Evolutionary conservation across 1,140 invertebrate species (phyloP).

Genomic region (Drosophila asahinai): DNA sequence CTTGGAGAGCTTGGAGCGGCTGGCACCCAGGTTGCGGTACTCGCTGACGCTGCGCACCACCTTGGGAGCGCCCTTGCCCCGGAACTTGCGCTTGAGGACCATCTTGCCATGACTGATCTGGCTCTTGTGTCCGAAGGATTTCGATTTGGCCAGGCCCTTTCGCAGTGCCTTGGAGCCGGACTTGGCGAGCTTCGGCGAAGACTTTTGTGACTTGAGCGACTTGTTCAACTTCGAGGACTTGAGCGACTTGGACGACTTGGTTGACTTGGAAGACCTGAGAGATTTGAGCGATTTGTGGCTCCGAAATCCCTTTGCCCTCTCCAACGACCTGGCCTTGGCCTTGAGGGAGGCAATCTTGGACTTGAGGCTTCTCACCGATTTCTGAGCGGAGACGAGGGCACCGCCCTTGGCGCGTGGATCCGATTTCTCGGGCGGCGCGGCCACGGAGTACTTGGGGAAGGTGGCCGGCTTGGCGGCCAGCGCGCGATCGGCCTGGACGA

Average conservation of each 20-base stretch:
- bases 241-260: not conserved
- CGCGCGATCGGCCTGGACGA: constrained; percentile 66
- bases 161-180: not conserved
- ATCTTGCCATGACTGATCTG: constrained; percentile 52
- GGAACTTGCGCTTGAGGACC: constrained; percentile 58
- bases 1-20: constrained; percentile 44
- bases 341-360: constrained; percentile 4
- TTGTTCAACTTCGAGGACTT: not conserved
- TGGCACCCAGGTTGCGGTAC: constrained; percentile 38
- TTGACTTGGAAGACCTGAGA: constrained; percentile 34
- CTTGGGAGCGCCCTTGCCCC: constrained; percentile 17
- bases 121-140: constrained; percentile 12
- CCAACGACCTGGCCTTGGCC: constrained; percentile 16
- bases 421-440: not conserved
- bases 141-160: constrained; percentile 37
- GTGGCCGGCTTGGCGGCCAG: constrained; percentile 53
- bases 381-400: constrained; percentile 22
- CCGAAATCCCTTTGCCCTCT: constrained; percentile 6
- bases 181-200: constrained; percentile 4
- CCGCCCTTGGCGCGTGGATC: constrained; percentile 38
- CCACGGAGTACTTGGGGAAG: constrained; percentile 63
- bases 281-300: constrained; percentile 49
- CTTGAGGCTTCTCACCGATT: constrained; percentile 37
- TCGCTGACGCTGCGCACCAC: constrained; percentile 60
- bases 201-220: not conserved